phyloP scores from a whole-genome alignment of 1,140 invertebrate genomes.

The Micrasema minimum region DNA sequence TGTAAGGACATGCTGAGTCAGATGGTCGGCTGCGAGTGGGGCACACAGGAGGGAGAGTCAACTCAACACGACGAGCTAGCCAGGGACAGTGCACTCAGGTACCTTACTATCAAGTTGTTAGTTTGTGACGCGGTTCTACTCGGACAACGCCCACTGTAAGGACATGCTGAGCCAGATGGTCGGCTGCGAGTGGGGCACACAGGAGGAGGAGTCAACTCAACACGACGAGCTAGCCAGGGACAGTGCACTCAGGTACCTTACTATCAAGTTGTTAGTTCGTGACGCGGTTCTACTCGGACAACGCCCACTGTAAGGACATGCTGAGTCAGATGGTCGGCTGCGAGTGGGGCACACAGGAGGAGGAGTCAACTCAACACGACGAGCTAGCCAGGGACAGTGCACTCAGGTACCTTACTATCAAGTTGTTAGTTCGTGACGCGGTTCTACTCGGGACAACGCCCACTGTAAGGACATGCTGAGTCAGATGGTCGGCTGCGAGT shows the following conservation, averaged over 20 bases:
- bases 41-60: not conserved
- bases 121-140: slow-evolving; percentile 78
- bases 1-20: slow-evolving; percentile 67
- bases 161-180: slow-evolving; percentile 58
- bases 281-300: slow-evolving; percentile 76
- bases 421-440: slow-evolving; percentile 74
- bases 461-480: slow-evolving; percentile 69
- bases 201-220: not conserved
- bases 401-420: not conserved
- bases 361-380: not conserved
- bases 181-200: slow-evolving; percentile 42
- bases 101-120: slow-evolving; percentile 54
- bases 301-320: slow-evolving; percentile 73
- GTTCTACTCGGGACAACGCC: slow-evolving; percentile 77
- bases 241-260: not conserved
- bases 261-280: slow-evolving; percentile 69
- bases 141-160: slow-evolving; percentile 75
- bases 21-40: slow-evolving; percentile 45
- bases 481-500: slow-evolving; percentile 41
- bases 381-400: slow-evolving; percentile 14
- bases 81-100: slow-evolving; percentile 14
- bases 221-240: slow-evolving; percentile 11
- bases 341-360: slow-evolving; percentile 38
- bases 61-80: slow-evolving; percentile 1
- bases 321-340: slow-evolving; percentile 38